Percentiles rank a stretch among this genome's conserved stretches.
Evolutionary conservation across 1,140 invertebrate species (phyloP).

Genomic region (Nephotettix cincticeps): DNA sequence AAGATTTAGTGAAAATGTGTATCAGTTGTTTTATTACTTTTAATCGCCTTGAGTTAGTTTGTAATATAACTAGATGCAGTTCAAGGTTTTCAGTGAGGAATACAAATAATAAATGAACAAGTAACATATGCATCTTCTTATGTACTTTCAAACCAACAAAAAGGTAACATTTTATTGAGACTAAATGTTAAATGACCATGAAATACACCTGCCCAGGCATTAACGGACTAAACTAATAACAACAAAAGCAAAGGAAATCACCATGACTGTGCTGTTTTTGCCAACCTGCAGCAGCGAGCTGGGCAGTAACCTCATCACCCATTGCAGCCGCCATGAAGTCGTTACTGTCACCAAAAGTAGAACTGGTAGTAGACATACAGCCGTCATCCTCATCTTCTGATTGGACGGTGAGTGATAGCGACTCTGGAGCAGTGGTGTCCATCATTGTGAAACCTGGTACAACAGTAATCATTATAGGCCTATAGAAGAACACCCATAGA

Average conservation of each 20-base stretch:
- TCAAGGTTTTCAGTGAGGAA: too few relatives aligned
- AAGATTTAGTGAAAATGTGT: too few relatives aligned
- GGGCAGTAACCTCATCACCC: conserved; percentile 92
- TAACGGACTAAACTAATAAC: conserved; percentile 12
- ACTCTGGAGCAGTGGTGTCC: conserved; percentile 35
- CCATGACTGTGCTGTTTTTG: conserved; percentile 55
- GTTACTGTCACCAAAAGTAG: conserved; percentile 67
- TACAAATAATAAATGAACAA: too few relatives aligned
- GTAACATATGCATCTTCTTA: too few relatives aligned
- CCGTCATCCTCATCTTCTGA: conserved; percentile 70
- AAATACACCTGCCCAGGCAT: neutral
- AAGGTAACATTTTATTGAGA: too few relatives aligned
- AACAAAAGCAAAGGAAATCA: conserved; percentile 43
- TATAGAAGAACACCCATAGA: too few relatives aligned
- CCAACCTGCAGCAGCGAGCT: conserved; percentile 89
- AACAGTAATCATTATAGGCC: too few relatives aligned
- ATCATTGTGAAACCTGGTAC: conserved; percentile 35
- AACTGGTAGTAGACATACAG: conserved; percentile 59
- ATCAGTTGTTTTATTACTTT: too few relatives aligned
- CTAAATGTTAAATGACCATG: too few relatives aligned
- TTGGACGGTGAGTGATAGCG: conserved; percentile 31
- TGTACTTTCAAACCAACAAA: too few relatives aligned
- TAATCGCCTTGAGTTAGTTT: too few relatives aligned
- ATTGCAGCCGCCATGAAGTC: conserved; percentile 78
- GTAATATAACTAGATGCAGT: too few relatives aligned